Conservation (phyloP, 2,113 vertebrate genomes). For the Prunella himalayana region DNA sequence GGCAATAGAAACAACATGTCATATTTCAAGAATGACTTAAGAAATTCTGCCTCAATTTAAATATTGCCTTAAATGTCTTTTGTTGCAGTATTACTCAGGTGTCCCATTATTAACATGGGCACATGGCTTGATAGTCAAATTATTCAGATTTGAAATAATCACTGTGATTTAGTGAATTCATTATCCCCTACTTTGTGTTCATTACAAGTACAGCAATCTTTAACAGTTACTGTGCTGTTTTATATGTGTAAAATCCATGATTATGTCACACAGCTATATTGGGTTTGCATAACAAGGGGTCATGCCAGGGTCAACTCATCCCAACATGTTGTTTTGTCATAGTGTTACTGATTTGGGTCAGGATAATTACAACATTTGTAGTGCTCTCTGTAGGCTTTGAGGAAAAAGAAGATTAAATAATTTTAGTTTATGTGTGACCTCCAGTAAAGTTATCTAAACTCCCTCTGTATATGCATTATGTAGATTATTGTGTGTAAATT, state of each 20-base stretch:
- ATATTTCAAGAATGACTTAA: neutral
- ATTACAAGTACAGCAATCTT: neutral
- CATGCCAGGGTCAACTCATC: neutral
- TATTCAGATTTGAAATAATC: neutral
- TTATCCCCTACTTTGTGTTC: neutral
- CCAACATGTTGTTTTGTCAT: neutral
- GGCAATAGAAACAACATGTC: neutral
- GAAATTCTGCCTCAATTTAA: neutral
- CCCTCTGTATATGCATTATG: neutral
- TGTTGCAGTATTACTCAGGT: neutral
- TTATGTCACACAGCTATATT: neutral
- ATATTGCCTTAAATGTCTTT: neutral
- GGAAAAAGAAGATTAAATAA: neutral
- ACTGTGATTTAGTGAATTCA: neutral
- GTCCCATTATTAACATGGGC: neutral
- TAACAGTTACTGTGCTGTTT: neutral
- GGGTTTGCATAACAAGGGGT: neutral
- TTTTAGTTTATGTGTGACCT: neutral
- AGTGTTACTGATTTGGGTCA: neutral
- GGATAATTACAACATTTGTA: neutral
- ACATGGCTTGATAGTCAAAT: neutral
- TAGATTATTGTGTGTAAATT: neutral
- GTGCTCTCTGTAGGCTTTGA: neutral
- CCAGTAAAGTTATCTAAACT: neutral
- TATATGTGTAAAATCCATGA: neutral